Base-by-base conservation (phyloP, 2,888 invertebrate genomes). In the Stenurella melanura region DNA sequence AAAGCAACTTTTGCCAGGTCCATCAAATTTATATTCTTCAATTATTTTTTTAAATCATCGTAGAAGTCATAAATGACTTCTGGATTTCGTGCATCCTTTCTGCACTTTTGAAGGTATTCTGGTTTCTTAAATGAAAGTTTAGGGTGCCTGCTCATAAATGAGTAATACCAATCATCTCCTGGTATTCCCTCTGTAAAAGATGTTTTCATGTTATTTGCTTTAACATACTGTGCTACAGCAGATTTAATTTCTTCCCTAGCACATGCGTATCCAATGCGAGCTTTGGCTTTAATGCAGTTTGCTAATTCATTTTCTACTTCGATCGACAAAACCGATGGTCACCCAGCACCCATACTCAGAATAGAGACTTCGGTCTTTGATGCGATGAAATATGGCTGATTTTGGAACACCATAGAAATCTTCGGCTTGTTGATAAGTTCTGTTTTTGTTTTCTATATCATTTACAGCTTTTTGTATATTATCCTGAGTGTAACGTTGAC, bases 41-140 rank as follows among this genome's bases (percentile, higher is more conserved):
- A n/a, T n/a, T n/a, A n/a, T n/a, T n/a, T n/a, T n/a, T n/a, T n/a
- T n/a, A n/a, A n/a, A n/a, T n/a, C n/a, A n/a, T n/a, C n/a, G n/a
- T n/a, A n/a, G n/a, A n/a, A n/a, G n/a, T n/a, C n/a, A n/a, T n/a
- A n/a, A n/a, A n/a, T n/a, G n/a, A n/a, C n/a, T n/a, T n/a, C n/a
- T n/a, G n/a, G n/a, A n/a, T n/a, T n/a, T n/a, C n/a, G n/a, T n/a
- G n/a, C n/a, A n/a, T n/a, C n/a, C n/a, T n/a, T n/a, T n/a, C n/a
- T n/a, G n/a, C n/a, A n/a, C n/a, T 50, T 50, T 50, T 50, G 50
- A 50, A 50, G 50, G 7, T 50, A n/a, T 50, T 50, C 50, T 5
- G 50, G 50, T 50, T 50, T 50, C 12, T 50, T 50, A n/a, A 50
- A 50, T 50, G 50, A 50, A n/a, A 50, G n/a, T n/a, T 50, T n/a